Evolutionary conservation across 2,888 invertebrate genomes (phyloP), one percentile per base, ranked within the genome.

Genomic region (Caenorhabditis angaria): DNA sequence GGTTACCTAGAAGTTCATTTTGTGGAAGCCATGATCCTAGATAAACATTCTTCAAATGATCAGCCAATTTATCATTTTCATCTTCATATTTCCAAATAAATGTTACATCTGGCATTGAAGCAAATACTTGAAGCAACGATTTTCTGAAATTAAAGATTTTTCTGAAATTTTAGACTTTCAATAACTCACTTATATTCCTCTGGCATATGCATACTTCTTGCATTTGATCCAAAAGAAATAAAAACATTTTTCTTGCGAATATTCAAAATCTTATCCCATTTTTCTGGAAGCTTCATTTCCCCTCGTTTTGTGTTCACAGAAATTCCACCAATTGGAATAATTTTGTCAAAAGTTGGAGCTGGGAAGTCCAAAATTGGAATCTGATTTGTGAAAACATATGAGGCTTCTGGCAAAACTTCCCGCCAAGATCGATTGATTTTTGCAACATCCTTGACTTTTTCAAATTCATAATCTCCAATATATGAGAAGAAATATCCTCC

Each of bases 1-100:
- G n/a, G 3, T 5, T 22, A 59, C 76, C 74, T 1, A 81, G 57
- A 10, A 82, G 53, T 28, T 76, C 74, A 50, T 70, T 76, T 60
- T 82, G 82, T 27, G 81, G 81, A 4, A 80, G 57, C 82, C 82
- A 82, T 24, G 66, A 64, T 6, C 60, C 62, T 10, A 81, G 58
- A 55, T 70, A 54, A 24, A 83, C 78, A 66, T 83, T 83, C 6
- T 61, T 47, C 20, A 77, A 50, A 27, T 65, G 67, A 18, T 62
- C 59, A 2, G 58, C 61, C 22, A 65, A 35, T 27, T 41, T 57
- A 22, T 63, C 71, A 22, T 54, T 48, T 0, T 61, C 60, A 18
- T 80, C 70, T 53, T 80, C 80, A 59, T 80, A 80, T 65, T 80
- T 80, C 80, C 80, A 80, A 25, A 80, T 78, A 59, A 80, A 80